A percentile compares a stretch with the other conserved stretches of the same genome.
These are phyloP conservation scores for Coreius guichenoti DNA, from an alignment of 2,797 vertebrate species.

Conservation along the genomic window DNA sequence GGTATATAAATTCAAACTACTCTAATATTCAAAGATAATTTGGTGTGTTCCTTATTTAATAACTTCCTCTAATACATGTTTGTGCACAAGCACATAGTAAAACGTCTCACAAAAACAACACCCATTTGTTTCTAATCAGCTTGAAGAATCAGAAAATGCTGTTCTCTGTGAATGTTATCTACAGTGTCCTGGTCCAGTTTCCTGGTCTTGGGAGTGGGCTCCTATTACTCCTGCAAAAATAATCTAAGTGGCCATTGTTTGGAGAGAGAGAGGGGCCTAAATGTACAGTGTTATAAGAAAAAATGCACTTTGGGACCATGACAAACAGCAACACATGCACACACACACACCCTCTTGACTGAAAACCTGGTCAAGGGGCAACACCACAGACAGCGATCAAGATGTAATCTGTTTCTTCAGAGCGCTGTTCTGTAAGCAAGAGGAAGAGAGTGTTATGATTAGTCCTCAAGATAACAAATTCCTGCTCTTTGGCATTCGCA, in stretches of 20 bases:
- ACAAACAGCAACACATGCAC: conserved; percentile 7
- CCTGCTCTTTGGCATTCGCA: conserved; percentile 30
- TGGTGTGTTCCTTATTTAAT: background rate
- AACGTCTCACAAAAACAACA: conserved; percentile 40
- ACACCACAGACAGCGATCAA: conserved; percentile 39
- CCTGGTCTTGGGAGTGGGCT: conserved; percentile 79
- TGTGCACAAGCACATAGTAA: background rate
- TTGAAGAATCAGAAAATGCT: conserved; percentile 66
- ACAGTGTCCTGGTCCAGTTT: conserved; percentile 77
- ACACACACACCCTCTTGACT: background rate
- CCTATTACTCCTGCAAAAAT: conserved; percentile 78
- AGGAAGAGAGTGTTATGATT: conserved; percentile 55
- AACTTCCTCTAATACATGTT: background rate
- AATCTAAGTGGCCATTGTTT: conserved; percentile 76
- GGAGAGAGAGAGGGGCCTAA: conserved; percentile 71
- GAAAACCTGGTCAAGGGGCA: conserved; percentile 31
- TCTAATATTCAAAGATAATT: background rate
- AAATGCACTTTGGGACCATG: conserved; percentile 33
- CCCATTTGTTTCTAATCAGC: conserved; percentile 46
- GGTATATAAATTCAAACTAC: background rate
- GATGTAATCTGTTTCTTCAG: conserved; percentile 57
- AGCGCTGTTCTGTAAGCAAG: conserved; percentile 28
- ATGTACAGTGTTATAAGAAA: conserved; percentile 65
- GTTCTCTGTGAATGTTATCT: conserved; percentile 73
- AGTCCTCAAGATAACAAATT: conserved; percentile 49